Base-by-base conservation (phyloP, 2,888 invertebrate species). In the Sclerodermus sp. region DNA sequence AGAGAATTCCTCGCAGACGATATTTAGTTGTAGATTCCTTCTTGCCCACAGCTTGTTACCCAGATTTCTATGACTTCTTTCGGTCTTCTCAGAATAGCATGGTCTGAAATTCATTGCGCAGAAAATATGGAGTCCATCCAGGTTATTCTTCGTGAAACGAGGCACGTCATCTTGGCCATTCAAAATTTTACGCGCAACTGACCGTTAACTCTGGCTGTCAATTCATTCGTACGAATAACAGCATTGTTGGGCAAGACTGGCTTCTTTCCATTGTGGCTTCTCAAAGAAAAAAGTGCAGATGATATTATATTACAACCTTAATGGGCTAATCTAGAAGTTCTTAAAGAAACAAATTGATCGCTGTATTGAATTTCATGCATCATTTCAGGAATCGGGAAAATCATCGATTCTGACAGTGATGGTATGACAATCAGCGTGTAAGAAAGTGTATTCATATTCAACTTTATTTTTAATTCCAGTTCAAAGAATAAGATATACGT, bases 231-330 rank as follows among this genome's bases (percentile, higher is more conserved):
- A 46, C 41, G 42, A 60, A 32, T 42, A 64, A 63, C 36, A 55
- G 41, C 51, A 42, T 57, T 65, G 66, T 70, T 56, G 70, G 67
- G 66, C 62, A 49, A 58, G 54, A 23, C 47, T 42, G 45, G 30
- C 47, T 45, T 42, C 42, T 47, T 47, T 39, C 48, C 41, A 60
- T 54, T 55, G 51, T 51, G 39, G 41, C 14, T 38, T 29, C 36
- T 42, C 10, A 39, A 47, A 42, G 41, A 47, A 54, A 49, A 29
- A 29, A 15, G 42, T 42, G 14, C 46, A 47, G 38, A 30, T 18
- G 40, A 54, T 64, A 64, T 64, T 62, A 46, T 46, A 49, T 63
- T 63, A 53, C 64, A 57, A 47, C 23, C 4, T 60, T 54, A 47
- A 51, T 37, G 41, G 18, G 46, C 36, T 36, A 49, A 55, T 29